These are phyloP conservation scores for Melanotaenia parkinsoni DNA, from an alignment of 2,797 vertebrate species.

Conservation along the genomic window DNA sequence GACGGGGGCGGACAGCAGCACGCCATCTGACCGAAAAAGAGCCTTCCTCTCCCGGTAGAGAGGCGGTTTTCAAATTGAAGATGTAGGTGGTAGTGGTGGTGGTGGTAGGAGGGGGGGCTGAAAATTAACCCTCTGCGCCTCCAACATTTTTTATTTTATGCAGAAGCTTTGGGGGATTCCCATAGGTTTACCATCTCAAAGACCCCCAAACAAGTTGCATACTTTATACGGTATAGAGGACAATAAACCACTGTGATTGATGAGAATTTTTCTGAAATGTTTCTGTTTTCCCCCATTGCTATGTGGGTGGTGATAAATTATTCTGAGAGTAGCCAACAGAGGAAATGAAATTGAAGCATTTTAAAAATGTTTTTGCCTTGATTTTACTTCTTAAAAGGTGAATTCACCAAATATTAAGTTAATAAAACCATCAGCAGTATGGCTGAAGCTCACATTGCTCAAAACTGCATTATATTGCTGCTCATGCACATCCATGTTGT, in stretches of 20 bases:
- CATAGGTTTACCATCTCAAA: conserved; percentile 34
- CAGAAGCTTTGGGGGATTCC: conserved; percentile 59
- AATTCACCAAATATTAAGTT: background rate
- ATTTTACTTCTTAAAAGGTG: background rate
- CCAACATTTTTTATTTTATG: conserved; percentile 44
- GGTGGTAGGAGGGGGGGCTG: conserved; percentile 53
- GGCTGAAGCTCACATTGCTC: background rate
- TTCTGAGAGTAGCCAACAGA: conserved; percentile 14
- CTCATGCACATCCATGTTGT: background rate
- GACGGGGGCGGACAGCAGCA: conserved; percentile 88
- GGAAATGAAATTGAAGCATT: conserved; percentile 11
- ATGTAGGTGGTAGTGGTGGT: conserved; percentile 74
- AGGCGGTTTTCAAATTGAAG: conserved; percentile 83
- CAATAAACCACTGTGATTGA: conserved; percentile 29
- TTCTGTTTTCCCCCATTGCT: background rate
- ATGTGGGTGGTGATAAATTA: conserved; percentile 22
- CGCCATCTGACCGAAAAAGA: conserved; percentile 90
- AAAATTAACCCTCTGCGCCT: conserved; percentile 75
- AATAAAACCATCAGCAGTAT: background rate
- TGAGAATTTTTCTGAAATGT: conserved; percentile 11
- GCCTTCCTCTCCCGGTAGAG: conserved; percentile 87
- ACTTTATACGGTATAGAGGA: background rate
- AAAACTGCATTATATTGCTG: background rate
- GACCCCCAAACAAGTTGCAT: conserved; percentile 22
- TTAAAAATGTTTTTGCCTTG: background rate